These are phyloP conservation scores for Drosophila ezoana DNA, from an alignment of 2,888 invertebrate species.

Conservation along the genomic window DNA sequence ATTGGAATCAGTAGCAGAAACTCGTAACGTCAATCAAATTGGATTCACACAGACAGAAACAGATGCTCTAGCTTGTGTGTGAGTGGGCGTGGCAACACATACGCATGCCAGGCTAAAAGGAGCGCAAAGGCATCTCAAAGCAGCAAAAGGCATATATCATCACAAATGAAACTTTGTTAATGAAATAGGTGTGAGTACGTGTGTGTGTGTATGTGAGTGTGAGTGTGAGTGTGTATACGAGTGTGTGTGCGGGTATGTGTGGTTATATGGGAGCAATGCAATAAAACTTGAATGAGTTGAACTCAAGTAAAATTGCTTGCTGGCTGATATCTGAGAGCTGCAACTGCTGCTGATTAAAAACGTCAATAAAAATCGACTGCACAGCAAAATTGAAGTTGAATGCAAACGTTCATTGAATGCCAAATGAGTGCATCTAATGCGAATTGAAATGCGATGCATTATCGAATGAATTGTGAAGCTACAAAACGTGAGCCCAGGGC, in stretches of 20 bases:
- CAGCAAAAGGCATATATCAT: constrained; percentile 72
- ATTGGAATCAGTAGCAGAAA: constrained; percentile 79
- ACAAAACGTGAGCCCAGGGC: constrained; percentile 8
- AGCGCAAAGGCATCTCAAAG: constrained; percentile 51
- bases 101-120: constrained; percentile 39
- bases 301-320: constrained; percentile 56
- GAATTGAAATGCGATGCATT: constrained; percentile 60
- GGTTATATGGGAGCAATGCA: constrained; percentile 53
- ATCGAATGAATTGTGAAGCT: constrained; percentile 49
- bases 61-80: constrained; percentile 26
- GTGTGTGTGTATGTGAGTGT: background rate
- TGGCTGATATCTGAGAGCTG: constrained; percentile 33
- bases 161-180: constrained; percentile 79
- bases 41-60: constrained; percentile 67
- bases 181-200: constrained; percentile 68
- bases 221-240: background rate
- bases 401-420: constrained; percentile 72
- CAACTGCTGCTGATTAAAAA: constrained; percentile 74
- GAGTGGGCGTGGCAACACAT: constrained; percentile 25
- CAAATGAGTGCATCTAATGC: constrained; percentile 73
- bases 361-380: constrained; percentile 77
- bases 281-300: constrained; percentile 75
- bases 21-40: constrained; percentile 81
- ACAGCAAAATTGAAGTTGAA: constrained; percentile 72
- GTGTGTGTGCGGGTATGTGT: constrained; percentile 1